Conservation (phyloP, 2,888 invertebrate genomes). For the Oasisia sp. region DNA sequence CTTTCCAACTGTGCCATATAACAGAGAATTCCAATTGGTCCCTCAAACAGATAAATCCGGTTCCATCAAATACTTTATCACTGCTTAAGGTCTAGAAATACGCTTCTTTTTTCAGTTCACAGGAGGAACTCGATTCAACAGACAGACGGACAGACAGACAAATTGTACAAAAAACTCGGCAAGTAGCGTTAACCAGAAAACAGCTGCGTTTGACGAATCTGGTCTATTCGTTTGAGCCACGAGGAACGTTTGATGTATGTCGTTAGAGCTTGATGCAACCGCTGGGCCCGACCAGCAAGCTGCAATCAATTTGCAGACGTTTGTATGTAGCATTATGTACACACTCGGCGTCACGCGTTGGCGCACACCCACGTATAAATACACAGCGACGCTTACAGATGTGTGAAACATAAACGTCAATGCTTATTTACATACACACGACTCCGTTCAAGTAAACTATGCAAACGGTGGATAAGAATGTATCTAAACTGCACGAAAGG, state of each 20-base stretch:
- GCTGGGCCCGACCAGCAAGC: background rate
- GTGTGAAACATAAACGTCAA: background rate
- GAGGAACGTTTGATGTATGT: background rate
- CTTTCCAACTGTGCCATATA: too few relatives aligned
- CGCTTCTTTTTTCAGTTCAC: too few relatives aligned
- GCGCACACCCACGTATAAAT: background rate
- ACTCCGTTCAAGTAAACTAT: background rate
- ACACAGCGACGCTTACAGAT: background rate
- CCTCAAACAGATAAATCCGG: too few relatives aligned
- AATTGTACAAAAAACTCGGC: background rate
- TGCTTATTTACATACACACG: background rate
- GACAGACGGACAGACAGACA: background rate
- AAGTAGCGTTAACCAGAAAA: background rate
- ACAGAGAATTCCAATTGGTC: too few relatives aligned
- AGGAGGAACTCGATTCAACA: too few relatives aligned
- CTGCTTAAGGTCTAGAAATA: too few relatives aligned
- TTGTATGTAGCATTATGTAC: background rate
- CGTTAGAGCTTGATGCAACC: background rate
- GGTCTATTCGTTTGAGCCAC: too few relatives aligned
- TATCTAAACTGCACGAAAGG: too few relatives aligned
- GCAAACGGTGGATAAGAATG: too few relatives aligned
- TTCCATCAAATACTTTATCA: too few relatives aligned
- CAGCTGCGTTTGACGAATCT: background rate
- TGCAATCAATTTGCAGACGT: background rate
- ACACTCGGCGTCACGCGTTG: background rate